A percentile compares a stretch with the other conserved stretches of the same genome.
Evolutionary conservation across 2,797 vertebrate genomes (phyloP).

Genomic region (Danio jaintianensis): DNA sequence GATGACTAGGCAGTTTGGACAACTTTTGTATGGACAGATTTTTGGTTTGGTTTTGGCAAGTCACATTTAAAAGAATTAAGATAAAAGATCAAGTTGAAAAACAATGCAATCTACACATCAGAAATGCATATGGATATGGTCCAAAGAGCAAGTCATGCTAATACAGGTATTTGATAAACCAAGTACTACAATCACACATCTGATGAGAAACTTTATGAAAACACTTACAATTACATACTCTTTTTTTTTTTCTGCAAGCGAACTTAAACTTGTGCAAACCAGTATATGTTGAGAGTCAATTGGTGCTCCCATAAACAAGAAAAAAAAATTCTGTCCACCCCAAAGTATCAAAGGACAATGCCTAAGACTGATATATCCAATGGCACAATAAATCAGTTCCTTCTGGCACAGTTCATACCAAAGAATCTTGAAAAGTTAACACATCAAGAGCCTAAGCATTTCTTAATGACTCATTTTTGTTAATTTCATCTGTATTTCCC

Average conservation of each 20-base stretch:
- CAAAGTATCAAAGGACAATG: slow-evolving; percentile 35
- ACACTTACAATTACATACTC: slow-evolving; percentile 15
- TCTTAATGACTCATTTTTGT: slow-evolving; percentile 1
- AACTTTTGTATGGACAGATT: slow-evolving; percentile 58
- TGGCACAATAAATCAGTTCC: slow-evolving; percentile 11
- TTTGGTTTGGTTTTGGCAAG: slow-evolving; percentile 44
- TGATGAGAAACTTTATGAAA: slow-evolving; percentile 32
- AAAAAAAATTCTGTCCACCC: slow-evolving; percentile 5
- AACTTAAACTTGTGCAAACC: slow-evolving; percentile 54
- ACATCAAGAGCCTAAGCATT: slow-evolving; percentile 18
- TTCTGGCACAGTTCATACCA: slow-evolving; percentile 2
- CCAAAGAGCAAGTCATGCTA: slow-evolving; percentile 57
- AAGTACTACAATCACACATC: slow-evolving; percentile 22
- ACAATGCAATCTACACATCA: slow-evolving; percentile 52
- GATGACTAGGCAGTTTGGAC: slow-evolving; percentile 73
- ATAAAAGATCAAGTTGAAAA: slow-evolving; percentile 47
- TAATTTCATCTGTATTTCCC: slow-evolving; percentile 56
- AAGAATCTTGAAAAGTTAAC: slow-evolving; percentile 16
- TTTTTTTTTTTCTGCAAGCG: slow-evolving; percentile 45
- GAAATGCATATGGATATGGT: slow-evolving; percentile 66
- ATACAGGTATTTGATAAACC: slow-evolving; percentile 60
- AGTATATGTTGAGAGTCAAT: slow-evolving; percentile 9
- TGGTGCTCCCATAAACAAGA: background rate
- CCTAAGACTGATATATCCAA: slow-evolving; percentile 11
- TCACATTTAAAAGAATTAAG: slow-evolving; percentile 55